Percentiles rank a stretch among this genome's conserved stretches.
Evolutionary conservation across 2,888 invertebrate species (phyloP).

Genomic region (Platerodrilus igneus): DNA sequence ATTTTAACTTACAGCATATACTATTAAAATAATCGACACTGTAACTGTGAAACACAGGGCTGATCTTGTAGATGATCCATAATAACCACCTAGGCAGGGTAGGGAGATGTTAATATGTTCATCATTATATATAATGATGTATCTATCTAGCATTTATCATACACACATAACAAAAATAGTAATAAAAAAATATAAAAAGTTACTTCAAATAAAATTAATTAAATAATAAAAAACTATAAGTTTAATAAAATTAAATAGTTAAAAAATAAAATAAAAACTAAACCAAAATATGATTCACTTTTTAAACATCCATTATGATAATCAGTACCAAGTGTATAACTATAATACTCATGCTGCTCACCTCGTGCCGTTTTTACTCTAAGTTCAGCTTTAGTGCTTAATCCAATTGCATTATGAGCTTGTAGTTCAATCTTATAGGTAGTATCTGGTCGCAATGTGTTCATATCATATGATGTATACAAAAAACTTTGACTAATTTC

Average conservation of each 20-base stretch:
- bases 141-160: constrained; percentile 5
- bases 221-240: constrained; percentile 10
- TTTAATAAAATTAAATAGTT: constrained; percentile 5
- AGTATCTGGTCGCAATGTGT: constrained; percentile 68
- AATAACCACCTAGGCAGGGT: constrained; percentile 39
- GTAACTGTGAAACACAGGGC: constrained; percentile 41
- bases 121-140: constrained; percentile 6
- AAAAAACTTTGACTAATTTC: constrained; percentile 59
- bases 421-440: constrained; percentile 78
- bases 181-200: constrained; percentile 19
- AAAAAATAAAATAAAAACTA: constrained; percentile 14
- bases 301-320: constrained; percentile 15
- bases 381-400: constrained; percentile 70
- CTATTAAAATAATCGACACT: constrained; percentile 40
- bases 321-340: constrained; percentile 17
- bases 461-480: constrained; percentile 64
- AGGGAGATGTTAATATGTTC: constrained; percentile 28
- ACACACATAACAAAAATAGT: constrained; percentile 20
- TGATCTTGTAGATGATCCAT: constrained; percentile 42
- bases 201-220: constrained; percentile 3
- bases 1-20: constrained; percentile 32
- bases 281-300: constrained; percentile 12
- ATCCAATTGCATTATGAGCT: constrained; percentile 83
- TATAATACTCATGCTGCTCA: constrained; percentile 54
- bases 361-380: constrained; percentile 83